These are phyloP conservation scores for Apodemus speciosus DNA, from an alignment of 2,113 vertebrate genomes.

Conservation along the genomic window DNA sequence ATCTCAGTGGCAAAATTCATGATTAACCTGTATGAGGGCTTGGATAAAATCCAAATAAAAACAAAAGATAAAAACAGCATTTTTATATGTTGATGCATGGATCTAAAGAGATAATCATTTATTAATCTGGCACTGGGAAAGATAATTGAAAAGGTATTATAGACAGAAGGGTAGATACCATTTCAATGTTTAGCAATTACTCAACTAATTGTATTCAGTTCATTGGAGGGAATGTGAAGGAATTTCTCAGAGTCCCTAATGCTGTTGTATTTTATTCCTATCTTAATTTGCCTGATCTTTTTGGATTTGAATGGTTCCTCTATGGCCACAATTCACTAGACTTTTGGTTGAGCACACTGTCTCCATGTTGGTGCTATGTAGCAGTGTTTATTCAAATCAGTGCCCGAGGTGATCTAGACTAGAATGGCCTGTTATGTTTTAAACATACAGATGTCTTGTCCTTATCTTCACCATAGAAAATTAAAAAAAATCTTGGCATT, in stretches of 20 bases:
- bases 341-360: neutral
- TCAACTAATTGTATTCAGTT: neutral
- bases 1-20: neutral
- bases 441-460: neutral
- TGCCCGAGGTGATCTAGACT: neutral
- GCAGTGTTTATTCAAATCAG: neutral
- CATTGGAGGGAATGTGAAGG: neutral
- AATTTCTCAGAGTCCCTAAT: neutral
- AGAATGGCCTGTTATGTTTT: neutral
- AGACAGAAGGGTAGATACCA: neutral
- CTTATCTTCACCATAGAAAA: neutral
- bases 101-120: neutral
- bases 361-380: neutral
- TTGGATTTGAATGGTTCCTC: neutral
- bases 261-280: neutral
- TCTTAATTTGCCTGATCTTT: neutral
- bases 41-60: neutral
- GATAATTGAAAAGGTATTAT: neutral
- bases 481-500: neutral
- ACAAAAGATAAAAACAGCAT: neutral
- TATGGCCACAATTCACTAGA: neutral
- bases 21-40: no score
- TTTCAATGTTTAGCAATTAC: slow-evolving; percentile 21
- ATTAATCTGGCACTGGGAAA: neutral
- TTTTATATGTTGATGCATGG: neutral